Base-by-base conservation (phyloP, 2,113 vertebrate species). In the Passer montanus region DNA sequence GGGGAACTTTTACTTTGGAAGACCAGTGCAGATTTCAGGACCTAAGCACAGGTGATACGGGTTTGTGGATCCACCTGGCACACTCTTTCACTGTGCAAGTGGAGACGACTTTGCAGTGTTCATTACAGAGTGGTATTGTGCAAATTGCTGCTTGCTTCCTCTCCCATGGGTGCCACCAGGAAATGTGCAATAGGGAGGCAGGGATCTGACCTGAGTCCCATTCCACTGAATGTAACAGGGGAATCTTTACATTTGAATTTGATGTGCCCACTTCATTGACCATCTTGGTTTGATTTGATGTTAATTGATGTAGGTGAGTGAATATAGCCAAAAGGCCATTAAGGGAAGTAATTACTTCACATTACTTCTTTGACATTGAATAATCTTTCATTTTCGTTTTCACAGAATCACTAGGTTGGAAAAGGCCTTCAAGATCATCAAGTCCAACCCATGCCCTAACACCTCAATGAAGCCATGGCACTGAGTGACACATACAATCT, bases 31-130 rank as follows among this genome's bases (percentile, higher is more conserved):
- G 3, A 18, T 67, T 46, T 52, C n/a, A 52, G n/a, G 17, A 58
- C 6, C 4, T 43, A 58, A 43, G 20, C 13, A 72, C 8, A 27
- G 7, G 33, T 52, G 13, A 35, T 9, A 37, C 0, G 0, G 15
- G 56, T 21, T 67, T 91, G 5, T 58, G 30, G 28, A 73, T 47
- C 27, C 15, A 53, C 3, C 6, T 63, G 33, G 13, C 5, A 21
- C 6, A 47, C 0, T 0, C 6, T 53, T 88, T 43, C 28, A 16
- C 15, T 56, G 6, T 10, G 46, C 13, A 66, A 9, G 14, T 21
- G 33, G 30, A 72, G 27, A 67, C 9, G 26, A 4, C 11, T 75
- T 70, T 59, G 9, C 44, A 43, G 8, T 17, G 3, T 69, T 26
- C 35, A 6, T 23, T 43, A 37, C 17, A 47, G 67, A 88, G 17